phyloP scores from a whole-genome alignment of 2,113 vertebrate genomes.

The Danio rerio region DNA sequence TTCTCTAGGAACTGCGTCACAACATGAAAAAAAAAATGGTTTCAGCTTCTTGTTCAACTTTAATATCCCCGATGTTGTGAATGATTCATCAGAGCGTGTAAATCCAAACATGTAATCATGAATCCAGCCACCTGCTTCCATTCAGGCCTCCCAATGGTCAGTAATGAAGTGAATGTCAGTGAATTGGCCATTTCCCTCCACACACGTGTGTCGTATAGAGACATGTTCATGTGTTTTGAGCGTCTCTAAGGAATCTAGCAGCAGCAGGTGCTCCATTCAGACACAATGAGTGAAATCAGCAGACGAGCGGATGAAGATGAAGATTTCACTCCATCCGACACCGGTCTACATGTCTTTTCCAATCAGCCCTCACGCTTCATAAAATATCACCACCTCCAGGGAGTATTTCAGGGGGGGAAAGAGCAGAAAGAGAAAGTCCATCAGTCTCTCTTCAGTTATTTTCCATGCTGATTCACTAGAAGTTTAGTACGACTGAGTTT shows the following conservation, averaged over 20 bases:
- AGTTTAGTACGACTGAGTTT: neutral
- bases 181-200: neutral
- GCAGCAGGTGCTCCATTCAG: constrained; percentile 26
- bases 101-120: neutral
- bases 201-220: neutral
- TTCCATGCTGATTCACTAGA: neutral
- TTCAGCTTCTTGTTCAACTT: no score
- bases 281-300: constrained; percentile 40
- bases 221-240: neutral
- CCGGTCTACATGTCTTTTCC: constrained; percentile 47
- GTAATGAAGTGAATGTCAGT: neutral
- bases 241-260: neutral
- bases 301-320: constrained; percentile 9
- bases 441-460: neutral
- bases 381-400: constrained; percentile 35
- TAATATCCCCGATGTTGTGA: neutral
- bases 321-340: constrained; percentile 18
- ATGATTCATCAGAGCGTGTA: neutral
- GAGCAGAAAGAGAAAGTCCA: neutral
- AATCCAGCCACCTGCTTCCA: neutral
- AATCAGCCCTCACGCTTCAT: constrained; percentile 35
- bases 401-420: constrained; percentile 11
- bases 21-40: no score
- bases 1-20: no score
- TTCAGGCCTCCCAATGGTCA: neutral